A percentile compares a stretch with the other conserved stretches of the same genome.
Conservation (phyloP, 2,888 invertebrate species). For the Volucella zonaria region DNA sequence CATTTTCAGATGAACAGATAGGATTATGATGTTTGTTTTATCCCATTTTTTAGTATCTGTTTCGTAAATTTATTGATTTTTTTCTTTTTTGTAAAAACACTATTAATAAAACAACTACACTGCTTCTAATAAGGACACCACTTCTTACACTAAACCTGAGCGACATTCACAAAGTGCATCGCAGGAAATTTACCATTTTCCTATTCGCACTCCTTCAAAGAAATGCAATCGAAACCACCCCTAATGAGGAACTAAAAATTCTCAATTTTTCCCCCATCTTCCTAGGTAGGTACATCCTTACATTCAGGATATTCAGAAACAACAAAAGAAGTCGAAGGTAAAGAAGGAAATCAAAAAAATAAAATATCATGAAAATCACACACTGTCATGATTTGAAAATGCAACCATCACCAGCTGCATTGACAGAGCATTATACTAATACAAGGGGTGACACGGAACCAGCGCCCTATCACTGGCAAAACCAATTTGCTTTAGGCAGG, state of each 20-base stretch:
- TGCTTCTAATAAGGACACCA: slow-evolving; percentile 33
- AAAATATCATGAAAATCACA: slow-evolving; percentile 32
- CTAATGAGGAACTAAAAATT: slow-evolving; percentile 50
- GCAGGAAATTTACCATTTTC: slow-evolving; percentile 24
- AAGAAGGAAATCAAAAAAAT: neutral
- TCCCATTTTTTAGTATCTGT: no score
- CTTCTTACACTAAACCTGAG: slow-evolving; percentile 36
- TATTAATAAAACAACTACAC: neutral
- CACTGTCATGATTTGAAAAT: slow-evolving; percentile 67
- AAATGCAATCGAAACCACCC: slow-evolving; percentile 59
- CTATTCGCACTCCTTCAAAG: slow-evolving; percentile 18
- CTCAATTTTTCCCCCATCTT: slow-evolving; percentile 23
- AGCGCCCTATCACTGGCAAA: slow-evolving; percentile 31
- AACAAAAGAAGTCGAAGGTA: slow-evolving; percentile 2
- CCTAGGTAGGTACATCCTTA: slow-evolving; percentile 38
- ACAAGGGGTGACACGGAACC: slow-evolving; percentile 58
- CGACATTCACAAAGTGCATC: slow-evolving; percentile 16
- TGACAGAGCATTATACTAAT: slow-evolving; percentile 25
- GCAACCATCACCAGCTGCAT: slow-evolving; percentile 67
- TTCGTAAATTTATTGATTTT: no score
- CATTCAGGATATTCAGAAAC: slow-evolving; percentile 30
- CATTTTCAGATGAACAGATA: no score
- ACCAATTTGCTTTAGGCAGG: slow-evolving; percentile 7
- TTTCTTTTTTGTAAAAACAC: neutral
- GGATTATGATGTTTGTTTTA: no score